These are phyloP conservation scores for Alosa alosa DNA, from an alignment of 2,113 vertebrate species.

Conservation along the genomic window DNA sequence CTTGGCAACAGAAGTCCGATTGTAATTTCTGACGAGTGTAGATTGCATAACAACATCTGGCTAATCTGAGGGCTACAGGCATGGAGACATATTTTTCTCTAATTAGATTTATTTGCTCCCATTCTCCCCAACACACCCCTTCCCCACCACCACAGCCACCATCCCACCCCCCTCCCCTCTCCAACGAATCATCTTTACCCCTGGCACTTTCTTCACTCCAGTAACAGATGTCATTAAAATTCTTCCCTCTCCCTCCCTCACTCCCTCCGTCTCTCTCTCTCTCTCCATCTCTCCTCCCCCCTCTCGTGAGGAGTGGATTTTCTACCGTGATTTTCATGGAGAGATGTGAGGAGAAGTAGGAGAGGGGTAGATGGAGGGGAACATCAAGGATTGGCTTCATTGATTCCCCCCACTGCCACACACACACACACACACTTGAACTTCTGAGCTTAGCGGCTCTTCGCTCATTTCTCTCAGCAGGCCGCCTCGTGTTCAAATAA, in stretches of 20 bases:
- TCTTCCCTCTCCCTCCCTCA: constrained; percentile 16
- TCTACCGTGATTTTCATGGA: constrained; percentile 38
- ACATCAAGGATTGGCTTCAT: constrained; percentile 38
- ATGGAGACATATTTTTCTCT: constrained; percentile 60
- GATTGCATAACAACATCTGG: constrained; percentile 75
- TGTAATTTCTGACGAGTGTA: constrained; percentile 72
- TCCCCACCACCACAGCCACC: no score
- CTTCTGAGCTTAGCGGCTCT: background rate
- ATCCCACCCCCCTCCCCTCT: background rate
- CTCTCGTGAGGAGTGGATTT: constrained; percentile 31
- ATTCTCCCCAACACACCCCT: constrained; percentile 37
- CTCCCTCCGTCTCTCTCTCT: background rate
- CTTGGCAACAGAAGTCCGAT: constrained; percentile 68
- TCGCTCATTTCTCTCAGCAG: constrained; percentile 2
- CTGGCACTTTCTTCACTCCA: constrained; percentile 58
- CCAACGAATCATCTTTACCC: constrained; percentile 60
- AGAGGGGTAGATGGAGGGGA: constrained; percentile 26
- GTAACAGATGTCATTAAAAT: constrained; percentile 64
- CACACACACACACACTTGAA: background rate
- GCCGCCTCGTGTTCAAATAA: background rate
- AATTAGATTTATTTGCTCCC: constrained; percentile 69
- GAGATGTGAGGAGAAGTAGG: constrained; percentile 29
- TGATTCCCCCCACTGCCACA: constrained; percentile 41
- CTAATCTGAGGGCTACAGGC: constrained; percentile 70
- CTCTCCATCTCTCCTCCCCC: background rate